Evolutionary conservation across 2,797 vertebrate genomes (phyloP), one percentile per base, ranked within the genome.

Genomic region (Coilia nasus): DNA sequence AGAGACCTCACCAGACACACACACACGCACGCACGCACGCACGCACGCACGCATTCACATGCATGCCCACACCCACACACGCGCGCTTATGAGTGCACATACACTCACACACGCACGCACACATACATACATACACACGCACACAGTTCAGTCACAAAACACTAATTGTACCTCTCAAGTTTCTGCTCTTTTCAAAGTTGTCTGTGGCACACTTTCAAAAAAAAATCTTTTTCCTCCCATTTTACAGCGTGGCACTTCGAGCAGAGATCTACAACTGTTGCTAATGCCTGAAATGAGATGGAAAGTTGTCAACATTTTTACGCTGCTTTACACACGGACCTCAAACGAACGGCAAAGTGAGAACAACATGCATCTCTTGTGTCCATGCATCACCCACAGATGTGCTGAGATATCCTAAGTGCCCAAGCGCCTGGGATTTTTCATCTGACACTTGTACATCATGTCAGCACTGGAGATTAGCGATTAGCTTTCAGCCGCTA

Each of bases 1-100:
- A 23, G 81, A 94, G 92, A 94, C 41, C 88, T 88, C 85, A 17
- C 83, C 87, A 90, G 85, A 91, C 91, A 91, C 83, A 50, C 60
- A 47, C 19, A 25, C 10, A 25, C 82, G 10, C 60, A 78, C 15
- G 21, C 31, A 41, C 31, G 19, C 71, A 78, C 17, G 9, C 31
- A 67, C 62, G 25, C 62, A 64, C 23, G n/a, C n/a, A 82, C 28
- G 50, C 12, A 28, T n/a, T n/a, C 35, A n/a, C 21, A 19, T 50
- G 4, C 17, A 60, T 17, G 2, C 23, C 4, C 46, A 82, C 28
- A 75, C 12, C 17, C 35, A 41, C 21, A 21, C 82, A n/a, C 21
- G 23, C 60, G 6, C 11, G 7, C 9, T 54, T 54, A 14, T 9
- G 50, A 54, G 50, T 54, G 50, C 64, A 15, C 25, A 71, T 9